Conservation (phyloP, 2,113 vertebrate genomes). For the Ophthalmolycus amberensis region DNA sequence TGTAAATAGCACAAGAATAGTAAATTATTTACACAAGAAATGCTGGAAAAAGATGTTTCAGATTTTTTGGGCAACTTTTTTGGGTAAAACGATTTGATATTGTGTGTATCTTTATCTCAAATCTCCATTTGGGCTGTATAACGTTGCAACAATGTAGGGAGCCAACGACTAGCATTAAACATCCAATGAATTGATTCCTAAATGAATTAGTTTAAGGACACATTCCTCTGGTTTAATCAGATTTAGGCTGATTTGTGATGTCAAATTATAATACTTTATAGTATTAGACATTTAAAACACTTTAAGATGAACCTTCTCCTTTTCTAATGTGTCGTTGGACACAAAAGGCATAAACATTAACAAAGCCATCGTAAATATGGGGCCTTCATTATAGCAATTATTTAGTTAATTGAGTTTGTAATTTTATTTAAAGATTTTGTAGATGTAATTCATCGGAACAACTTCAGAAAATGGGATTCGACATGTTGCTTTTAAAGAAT, state of each 20-base stretch:
- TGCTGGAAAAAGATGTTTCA: background rate
- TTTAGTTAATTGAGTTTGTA: background rate
- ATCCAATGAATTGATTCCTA: background rate
- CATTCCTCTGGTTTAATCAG: background rate
- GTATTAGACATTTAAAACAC: background rate
- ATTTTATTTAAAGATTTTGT: background rate
- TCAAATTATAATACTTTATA: background rate
- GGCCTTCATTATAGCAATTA: background rate
- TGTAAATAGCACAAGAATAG: conserved; percentile 29
- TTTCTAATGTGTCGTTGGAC: background rate
- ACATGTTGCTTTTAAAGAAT: conserved; percentile 15
- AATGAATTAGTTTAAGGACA: background rate
- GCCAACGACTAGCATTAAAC: background rate
- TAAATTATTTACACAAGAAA: conserved; percentile 50
- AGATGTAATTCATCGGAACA: background rate
- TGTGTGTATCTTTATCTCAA: background rate
- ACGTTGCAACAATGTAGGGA: background rate
- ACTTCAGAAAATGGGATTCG: background rate
- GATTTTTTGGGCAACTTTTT: background rate
- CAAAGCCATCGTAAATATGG: background rate
- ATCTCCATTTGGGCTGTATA: background rate
- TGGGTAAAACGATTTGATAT: background rate
- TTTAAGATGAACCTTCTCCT: background rate
- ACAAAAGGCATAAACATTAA: background rate
- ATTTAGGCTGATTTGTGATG: background rate